phyloP scores from a whole-genome alignment of 2,888 invertebrate species.

The Ophion costatus region DNA sequence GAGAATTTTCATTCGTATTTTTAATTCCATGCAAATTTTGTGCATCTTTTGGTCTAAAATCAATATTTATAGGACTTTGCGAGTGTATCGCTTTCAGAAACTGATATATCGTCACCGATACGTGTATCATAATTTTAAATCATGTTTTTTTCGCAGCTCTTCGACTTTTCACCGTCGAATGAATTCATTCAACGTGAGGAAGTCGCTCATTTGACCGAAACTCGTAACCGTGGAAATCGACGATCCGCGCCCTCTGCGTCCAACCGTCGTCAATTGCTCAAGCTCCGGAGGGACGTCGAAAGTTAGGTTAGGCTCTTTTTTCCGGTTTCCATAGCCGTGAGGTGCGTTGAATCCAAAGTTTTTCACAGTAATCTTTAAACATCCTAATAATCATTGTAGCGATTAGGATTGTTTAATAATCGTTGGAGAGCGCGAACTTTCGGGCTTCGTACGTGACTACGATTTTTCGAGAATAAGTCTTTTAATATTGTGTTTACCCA shows the following conservation, averaged over 20 bases:
- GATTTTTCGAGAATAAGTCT: conserved; percentile 40
- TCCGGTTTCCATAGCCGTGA: conserved; percentile 75
- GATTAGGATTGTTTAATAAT: not conserved
- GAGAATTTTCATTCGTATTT: no score
- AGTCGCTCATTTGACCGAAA: conserved; percentile 38
- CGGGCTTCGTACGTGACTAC: conserved; percentile 23
- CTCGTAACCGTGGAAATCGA: not conserved
- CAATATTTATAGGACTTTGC: not conserved
- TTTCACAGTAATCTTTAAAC: conserved; percentile 76
- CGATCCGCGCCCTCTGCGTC: conserved; percentile 23
- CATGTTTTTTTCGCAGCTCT: not conserved
- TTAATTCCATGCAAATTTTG: no score
- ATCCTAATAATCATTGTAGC: conserved; percentile 71
- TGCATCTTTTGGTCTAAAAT: no score
- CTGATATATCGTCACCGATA: not conserved
- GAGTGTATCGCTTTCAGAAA: not conserved
- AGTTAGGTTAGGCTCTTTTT: conserved; percentile 77
- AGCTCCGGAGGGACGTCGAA: conserved; percentile 33
- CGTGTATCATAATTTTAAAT: not conserved
- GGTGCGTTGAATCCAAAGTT: conserved; percentile 73
- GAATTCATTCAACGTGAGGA: conserved; percentile 25
- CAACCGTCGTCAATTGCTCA: conserved; percentile 1
- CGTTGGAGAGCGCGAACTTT: conserved; percentile 29
- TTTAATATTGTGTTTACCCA: conserved; percentile 42
- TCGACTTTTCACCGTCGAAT: not conserved